Base-by-base conservation (phyloP, 2,797 vertebrate genomes). In the Euthynnus affinis region DNA sequence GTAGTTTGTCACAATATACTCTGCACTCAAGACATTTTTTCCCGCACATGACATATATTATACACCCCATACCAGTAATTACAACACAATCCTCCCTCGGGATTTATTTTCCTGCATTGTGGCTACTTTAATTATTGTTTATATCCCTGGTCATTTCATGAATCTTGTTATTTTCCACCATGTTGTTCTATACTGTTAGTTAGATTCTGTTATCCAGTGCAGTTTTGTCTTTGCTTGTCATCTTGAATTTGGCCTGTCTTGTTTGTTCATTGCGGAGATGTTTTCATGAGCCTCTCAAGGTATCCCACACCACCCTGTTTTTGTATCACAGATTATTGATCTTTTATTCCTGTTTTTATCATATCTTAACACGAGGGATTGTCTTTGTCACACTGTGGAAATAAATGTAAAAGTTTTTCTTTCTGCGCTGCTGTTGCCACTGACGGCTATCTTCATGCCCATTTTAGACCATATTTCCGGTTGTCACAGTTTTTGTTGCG, bases 51-150 rank as follows among this genome's bases (percentile, higher is more conserved):
- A 37, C 37, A 37, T 10, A 10, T 22, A 9, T 5, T 29, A 3
- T 20, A 25, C 10, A 42, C 8, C 10, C 5, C 44, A 13, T 14
- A 17, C 20, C n/a, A 18, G n/a, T 71, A 37, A 78, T 77, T 72
- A 75, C 4, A 23, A 62, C 51, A 15, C 9, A 23, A 7, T n/a
- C 12, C 2, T 73, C 82, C 63, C 70, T 20, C 0, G 17, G 34
- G 67, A 61, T 68, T 71, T 29, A 10, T 58, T 73, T 69, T 37
- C 59, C 73, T 75, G 44, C 60, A 40, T 51, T 4, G 51, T 68
- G 52, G 65, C 44, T 23, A 53, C 40, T 81, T 74, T 77, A 83
- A 86, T 90, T 80, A 82, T 71, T 77, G 74, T 84, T 81, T 84
- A 79, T 73, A 53, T 76, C 63, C 68, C 25, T 14, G 66, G 58